Conservation (phyloP, 2,888 invertebrate species). For the Zaprionus lineosus region DNA sequence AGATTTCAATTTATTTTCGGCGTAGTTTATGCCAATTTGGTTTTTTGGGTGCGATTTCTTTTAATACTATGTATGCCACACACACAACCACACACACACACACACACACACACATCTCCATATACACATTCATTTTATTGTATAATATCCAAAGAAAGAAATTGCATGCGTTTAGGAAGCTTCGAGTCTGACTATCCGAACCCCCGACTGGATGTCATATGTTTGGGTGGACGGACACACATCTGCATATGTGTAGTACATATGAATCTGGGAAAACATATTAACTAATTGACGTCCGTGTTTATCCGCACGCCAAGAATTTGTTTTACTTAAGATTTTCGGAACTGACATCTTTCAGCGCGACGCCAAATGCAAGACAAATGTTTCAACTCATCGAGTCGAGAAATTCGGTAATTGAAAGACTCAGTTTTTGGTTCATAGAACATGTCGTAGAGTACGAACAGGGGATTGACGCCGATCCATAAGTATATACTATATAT, state of each 20-base stretch:
- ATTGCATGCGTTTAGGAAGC: no score
- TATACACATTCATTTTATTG: slow-evolving; percentile 34
- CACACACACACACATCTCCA: neutral
- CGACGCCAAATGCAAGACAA: slow-evolving; percentile 33
- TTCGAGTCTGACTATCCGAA: no score
- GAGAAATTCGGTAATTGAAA: slow-evolving; percentile 11
- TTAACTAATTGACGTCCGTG: slow-evolving; percentile 74
- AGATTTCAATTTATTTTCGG: slow-evolving; percentile 75
- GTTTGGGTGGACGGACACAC: neutral
- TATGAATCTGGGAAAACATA: slow-evolving; percentile 45
- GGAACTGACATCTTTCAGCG: slow-evolving; percentile 57
- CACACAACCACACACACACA: slow-evolving; percentile 17
- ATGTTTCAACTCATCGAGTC: slow-evolving; percentile 51
- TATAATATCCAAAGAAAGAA: slow-evolving; percentile 44
- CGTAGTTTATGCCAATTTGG: slow-evolving; percentile 76
- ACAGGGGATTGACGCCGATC: neutral
- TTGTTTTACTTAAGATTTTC: slow-evolving; percentile 32
- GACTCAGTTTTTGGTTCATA: neutral
- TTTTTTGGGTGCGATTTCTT: slow-evolving; percentile 71
- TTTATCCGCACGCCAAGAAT: slow-evolving; percentile 45
- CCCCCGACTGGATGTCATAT: no score
- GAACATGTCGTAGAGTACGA: neutral
- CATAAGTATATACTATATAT: neutral
- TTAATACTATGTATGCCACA: slow-evolving; percentile 71
- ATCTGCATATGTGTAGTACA: neutral